A percentile compares a stretch with the other conserved stretches of the same genome.
phyloP scores from a whole-genome alignment of 1,140 invertebrate genomes.

The Hyles euphorbiae region DNA sequence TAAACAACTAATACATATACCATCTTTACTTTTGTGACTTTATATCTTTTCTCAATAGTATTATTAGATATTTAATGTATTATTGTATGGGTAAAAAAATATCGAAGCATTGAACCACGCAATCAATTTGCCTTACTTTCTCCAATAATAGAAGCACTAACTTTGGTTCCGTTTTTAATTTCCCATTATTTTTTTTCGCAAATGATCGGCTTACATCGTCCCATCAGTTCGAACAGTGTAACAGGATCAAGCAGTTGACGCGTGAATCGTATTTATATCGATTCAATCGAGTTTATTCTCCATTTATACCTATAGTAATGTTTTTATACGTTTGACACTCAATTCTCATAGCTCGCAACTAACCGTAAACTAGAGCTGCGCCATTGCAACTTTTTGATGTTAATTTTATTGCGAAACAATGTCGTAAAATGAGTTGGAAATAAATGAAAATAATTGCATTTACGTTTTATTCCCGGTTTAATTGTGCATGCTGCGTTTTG shows the following conservation, averaged over 20 bases:
- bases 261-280: conserved; percentile 57
- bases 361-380: too few relatives aligned
- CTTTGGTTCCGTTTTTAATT: not conserved
- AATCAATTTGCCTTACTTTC: too few relatives aligned
- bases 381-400: not conserved
- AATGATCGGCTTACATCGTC: conserved; percentile 62
- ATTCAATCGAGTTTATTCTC: conserved; percentile 43
- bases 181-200: conserved; percentile 30
- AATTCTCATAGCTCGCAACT: not conserved
- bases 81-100: too few relatives aligned
- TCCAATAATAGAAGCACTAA: too few relatives aligned
- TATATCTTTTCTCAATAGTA: too few relatives aligned
- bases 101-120: too few relatives aligned
- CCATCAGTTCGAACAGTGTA: conserved; percentile 60
- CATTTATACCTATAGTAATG: conserved; percentile 1
- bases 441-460: too few relatives aligned
- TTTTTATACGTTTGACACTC: not conserved
- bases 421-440: not conserved
- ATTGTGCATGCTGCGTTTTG: too few relatives aligned
- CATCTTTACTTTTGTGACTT: too few relatives aligned
- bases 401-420: not conserved
- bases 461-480: too few relatives aligned
- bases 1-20: too few relatives aligned
- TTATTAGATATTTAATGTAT: too few relatives aligned
- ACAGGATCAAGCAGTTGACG: conserved; percentile 62